These are phyloP conservation scores for Tillus elongatus DNA, from an alignment of 2,888 invertebrate genomes.

Conservation along the genomic window DNA sequence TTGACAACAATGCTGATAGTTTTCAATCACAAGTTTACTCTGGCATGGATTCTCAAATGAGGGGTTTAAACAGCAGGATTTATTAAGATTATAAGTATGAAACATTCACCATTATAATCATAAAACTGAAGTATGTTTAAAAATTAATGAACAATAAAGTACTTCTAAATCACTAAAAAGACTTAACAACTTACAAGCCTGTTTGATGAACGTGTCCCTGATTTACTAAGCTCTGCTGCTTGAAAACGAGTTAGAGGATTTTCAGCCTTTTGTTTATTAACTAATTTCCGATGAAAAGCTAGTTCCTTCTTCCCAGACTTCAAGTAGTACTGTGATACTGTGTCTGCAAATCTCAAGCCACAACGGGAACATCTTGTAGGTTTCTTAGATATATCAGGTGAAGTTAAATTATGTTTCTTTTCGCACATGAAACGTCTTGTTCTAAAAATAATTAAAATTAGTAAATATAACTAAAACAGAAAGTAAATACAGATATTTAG, in stretches of 20 bases:
- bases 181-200: constrained; percentile 21
- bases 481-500: too few relatives aligned
- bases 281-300: constrained; percentile 22
- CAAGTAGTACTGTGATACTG: constrained; percentile 17
- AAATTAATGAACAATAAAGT: too few relatives aligned
- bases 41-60: too few relatives aligned
- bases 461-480: too few relatives aligned
- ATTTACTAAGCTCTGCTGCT: constrained; percentile 18
- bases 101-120: too few relatives aligned
- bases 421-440: constrained; percentile 19
- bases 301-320: constrained; percentile 15
- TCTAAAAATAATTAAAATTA: constrained; percentile 14
- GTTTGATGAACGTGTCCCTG: constrained; percentile 13
- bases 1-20: too few relatives aligned
- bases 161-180: too few relatives aligned
- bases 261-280: constrained; percentile 16
- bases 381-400: constrained; percentile 17
- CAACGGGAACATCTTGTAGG: constrained; percentile 23
- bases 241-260: constrained; percentile 21
- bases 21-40: too few relatives aligned
- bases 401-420: constrained; percentile 15
- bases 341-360: constrained; percentile 20
- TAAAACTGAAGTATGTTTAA: too few relatives aligned
- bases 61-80: too few relatives aligned
- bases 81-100: too few relatives aligned